These are phyloP conservation scores for Resseliella maxima DNA, from an alignment of 2,888 invertebrate genomes.

Conservation along the genomic window DNA sequence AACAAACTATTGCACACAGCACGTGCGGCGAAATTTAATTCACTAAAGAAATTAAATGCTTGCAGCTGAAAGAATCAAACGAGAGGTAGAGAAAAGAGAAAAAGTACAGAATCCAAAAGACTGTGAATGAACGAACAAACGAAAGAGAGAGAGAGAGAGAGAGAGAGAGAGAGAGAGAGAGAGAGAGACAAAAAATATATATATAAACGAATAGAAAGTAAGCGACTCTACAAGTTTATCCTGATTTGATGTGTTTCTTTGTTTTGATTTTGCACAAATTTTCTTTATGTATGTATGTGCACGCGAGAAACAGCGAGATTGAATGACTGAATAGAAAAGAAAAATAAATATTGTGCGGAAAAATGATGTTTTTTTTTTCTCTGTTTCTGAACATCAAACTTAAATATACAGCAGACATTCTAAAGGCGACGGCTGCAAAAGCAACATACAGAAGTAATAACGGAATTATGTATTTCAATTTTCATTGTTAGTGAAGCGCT, in stretches of 20 bases:
- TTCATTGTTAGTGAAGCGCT: slow-evolving; percentile 44
- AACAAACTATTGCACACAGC: slow-evolving; percentile 25
- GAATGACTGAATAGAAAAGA: not conserved
- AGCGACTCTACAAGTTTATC: slow-evolving; percentile 47
- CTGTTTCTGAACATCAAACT: not conserved
- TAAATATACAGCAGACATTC: slow-evolving; percentile 30
- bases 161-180: not conserved
- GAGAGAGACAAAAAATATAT: not conserved
- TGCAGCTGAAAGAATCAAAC: not conserved
- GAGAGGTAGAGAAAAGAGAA: too few species aligned
- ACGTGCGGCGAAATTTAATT: slow-evolving; percentile 41
- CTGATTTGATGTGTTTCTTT: slow-evolving; percentile 25
- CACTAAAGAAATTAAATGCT: slow-evolving; percentile 40
- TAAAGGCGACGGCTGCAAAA: slow-evolving; percentile 1
- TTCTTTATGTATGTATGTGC: not conserved
- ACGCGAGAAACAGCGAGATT: not conserved
- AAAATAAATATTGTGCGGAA: slow-evolving; percentile 40
- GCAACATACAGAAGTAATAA: slow-evolving; percentile 6
- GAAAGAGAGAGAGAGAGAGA: not conserved
- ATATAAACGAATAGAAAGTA: not conserved
- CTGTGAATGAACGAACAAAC: too few species aligned
- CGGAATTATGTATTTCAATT: slow-evolving; percentile 37
- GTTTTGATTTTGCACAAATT: not conserved
- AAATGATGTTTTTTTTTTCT: not conserved
- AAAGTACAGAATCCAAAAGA: too few species aligned